Base-by-base conservation (phyloP, 2,888 invertebrate species). In the Cephonodes hylas region DNA sequence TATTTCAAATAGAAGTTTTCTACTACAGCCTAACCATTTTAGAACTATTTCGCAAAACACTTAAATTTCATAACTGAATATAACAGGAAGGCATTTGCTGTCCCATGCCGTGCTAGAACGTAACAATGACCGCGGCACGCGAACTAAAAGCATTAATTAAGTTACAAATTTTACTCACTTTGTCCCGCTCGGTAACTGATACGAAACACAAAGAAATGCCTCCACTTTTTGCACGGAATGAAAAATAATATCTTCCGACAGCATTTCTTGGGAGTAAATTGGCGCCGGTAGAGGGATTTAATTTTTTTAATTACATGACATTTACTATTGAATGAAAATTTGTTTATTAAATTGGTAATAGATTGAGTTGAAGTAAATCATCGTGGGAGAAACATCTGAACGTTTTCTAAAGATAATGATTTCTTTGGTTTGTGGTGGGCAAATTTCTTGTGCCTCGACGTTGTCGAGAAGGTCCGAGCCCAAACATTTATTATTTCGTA, bases 131-230 rank as follows among this genome's bases (percentile, higher is more conserved):
- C 34, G 34, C 38, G 38, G 76, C 81, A 78, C 77, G 79, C 76
- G 63, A 80, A 75, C 71, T 72, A 71, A 58, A 45, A 42, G 60
- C 63, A 63, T 68, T 80, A 81, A 84, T 82, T 80, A 81, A 79
- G 78, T 80, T 79, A 80, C 66, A 72, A 68, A 76, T 77, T 76
- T 72, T 68, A 63, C 66, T 60, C 75, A 77, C 70, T 75, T 70
- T 46, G 66, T 70, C 68, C 72, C 73, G 23, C 48, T 46, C 58
- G 34, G 61, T 58, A 34, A 57, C 61, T 23, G 53, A 64, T 58
- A 64, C 64, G 61, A 59, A 23, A 18, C 15, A 44, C 10, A 60
- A 20, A 61, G 62, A 63, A 58, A 59, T 57, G 57, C 42, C 34
- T 44, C 31, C 34, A 38, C 42, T 25, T 58, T 42, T 38, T 18